Evolutionary conservation across 2,113 vertebrate species (phyloP).

Genomic region (Arvicanthis niloticus): DNA sequence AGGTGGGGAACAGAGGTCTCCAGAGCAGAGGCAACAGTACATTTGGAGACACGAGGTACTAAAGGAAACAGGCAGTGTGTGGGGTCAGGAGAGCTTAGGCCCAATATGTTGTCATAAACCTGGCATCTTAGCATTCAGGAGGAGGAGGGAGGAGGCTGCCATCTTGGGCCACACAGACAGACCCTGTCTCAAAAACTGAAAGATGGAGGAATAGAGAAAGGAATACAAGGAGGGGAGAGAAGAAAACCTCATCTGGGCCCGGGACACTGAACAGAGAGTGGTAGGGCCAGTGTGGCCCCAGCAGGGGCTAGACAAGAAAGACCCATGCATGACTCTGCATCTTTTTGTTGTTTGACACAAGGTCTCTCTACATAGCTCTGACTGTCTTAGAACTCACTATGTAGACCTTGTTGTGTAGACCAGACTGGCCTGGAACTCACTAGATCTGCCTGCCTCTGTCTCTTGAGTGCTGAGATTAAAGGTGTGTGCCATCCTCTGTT

Average conservation of each 20-base stretch:
- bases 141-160: background rate
- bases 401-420: background rate
- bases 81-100: background rate
- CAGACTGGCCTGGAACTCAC: background rate
- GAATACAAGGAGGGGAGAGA: background rate
- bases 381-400: background rate
- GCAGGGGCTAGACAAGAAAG: background rate
- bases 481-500: background rate
- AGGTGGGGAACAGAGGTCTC: background rate
- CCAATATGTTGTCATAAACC: background rate
- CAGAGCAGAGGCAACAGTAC: background rate
- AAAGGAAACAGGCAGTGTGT: background rate
- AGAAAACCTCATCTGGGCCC: background rate
- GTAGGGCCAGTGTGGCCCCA: background rate
- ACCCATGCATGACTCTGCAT: background rate
- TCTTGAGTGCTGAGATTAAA: background rate
- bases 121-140: background rate
- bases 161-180: background rate
- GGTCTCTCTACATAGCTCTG: background rate
- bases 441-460: background rate
- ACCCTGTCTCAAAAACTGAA: background rate
- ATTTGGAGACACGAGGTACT: background rate
- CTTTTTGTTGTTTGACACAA: background rate
- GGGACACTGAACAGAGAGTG: fast-evolving
- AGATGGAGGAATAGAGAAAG: background rate